phyloP scores from a whole-genome alignment of 2,888 invertebrate genomes.

The Cremastobaeus sp. region DNA sequence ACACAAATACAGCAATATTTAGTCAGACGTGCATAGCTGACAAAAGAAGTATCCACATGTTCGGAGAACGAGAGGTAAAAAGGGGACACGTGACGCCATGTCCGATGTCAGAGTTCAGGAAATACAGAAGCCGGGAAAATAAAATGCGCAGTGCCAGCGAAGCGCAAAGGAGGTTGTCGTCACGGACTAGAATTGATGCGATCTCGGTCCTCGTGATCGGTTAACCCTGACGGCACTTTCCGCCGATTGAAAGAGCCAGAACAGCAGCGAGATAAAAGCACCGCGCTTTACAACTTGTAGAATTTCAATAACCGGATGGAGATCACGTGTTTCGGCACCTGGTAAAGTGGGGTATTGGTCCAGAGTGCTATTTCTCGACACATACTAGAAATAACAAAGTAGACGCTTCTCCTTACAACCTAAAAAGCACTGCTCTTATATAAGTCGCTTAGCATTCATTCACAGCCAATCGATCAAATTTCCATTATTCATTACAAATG shows the following conservation, averaged over 20 bases:
- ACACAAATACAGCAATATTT: slow-evolving; percentile 38
- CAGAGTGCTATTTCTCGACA: background rate
- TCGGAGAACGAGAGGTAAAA: slow-evolving; percentile 11
- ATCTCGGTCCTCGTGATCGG: slow-evolving; percentile 40
- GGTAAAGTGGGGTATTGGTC: background rate
- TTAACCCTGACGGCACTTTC: slow-evolving; percentile 44
- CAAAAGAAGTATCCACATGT: slow-evolving; percentile 16
- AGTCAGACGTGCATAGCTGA: slow-evolving; percentile 9
- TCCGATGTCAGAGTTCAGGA: slow-evolving; percentile 34
- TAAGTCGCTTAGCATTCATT: no score
- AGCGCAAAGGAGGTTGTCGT: slow-evolving; percentile 25
- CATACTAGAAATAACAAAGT: background rate
- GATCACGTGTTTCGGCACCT: slow-evolving; percentile 12
- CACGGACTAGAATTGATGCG: slow-evolving; percentile 15
- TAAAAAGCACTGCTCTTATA: no score
- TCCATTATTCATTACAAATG: background rate
- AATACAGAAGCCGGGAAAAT: slow-evolving; percentile 19
- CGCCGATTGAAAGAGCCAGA: slow-evolving; percentile 17
- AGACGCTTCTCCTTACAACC: no score
- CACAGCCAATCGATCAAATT: no score
- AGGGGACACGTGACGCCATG: slow-evolving; percentile 27
- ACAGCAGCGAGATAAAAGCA: slow-evolving; percentile 16
- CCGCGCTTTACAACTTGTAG: slow-evolving; percentile 18
- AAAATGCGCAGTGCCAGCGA: background rate
- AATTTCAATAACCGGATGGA: slow-evolving; percentile 4